Evolutionary conservation across 2,113 vertebrate genomes (phyloP), one percentile per base, ranked within the genome.

Genomic region (Colossoma macropomum): DNA sequence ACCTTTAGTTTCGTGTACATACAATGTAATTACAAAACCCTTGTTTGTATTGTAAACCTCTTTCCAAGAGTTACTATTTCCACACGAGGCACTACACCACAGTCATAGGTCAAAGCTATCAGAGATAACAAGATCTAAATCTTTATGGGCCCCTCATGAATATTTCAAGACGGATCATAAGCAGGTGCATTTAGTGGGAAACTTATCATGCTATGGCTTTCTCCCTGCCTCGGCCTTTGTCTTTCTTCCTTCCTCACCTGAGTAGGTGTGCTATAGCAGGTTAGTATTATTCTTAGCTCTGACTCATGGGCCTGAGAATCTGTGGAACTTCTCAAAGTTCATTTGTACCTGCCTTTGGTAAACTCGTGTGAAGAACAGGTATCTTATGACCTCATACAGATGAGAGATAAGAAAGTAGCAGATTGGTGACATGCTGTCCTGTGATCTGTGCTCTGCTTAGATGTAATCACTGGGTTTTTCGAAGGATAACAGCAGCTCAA

Each of bases 271-370:
- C 13, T 25, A 25, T 3, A 45, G 4, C 30, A 45, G 68, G 34
- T 45, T 71, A 45, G 9, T 71, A 9, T 45, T 56, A 38, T 59
- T 77, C 41, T 71, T 27, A 63, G 54, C 52, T 19, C 25, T 77
- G 81, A 83, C 74, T 83, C 81, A 83, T 4, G n/a, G 10, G 19
- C 65, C 65, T 62, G 38, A 32, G 81, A 71, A 62, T 71, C 25
- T 52, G 38, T 30, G 27, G 32, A 77, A 68, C 72, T 52, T 82
- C 30, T 59, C 56, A 59, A 59, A 59, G 23, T 62, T 56, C 6
- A 1, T 12, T 21, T 63, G 69, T 71, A 83, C 74, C 81, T 71
- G 68, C 38, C 28, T 48, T 83, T 34, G 52, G 25, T 48, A 48
- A 70, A 76, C 7, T 56, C 23, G 8, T 27, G n/a, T 9, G 63